A percentile compares a stretch with the other conserved stretches of the same genome.
Evolutionary conservation across 2,888 invertebrate species (phyloP).

Genomic region (Tricholauxania praeusta): DNA sequence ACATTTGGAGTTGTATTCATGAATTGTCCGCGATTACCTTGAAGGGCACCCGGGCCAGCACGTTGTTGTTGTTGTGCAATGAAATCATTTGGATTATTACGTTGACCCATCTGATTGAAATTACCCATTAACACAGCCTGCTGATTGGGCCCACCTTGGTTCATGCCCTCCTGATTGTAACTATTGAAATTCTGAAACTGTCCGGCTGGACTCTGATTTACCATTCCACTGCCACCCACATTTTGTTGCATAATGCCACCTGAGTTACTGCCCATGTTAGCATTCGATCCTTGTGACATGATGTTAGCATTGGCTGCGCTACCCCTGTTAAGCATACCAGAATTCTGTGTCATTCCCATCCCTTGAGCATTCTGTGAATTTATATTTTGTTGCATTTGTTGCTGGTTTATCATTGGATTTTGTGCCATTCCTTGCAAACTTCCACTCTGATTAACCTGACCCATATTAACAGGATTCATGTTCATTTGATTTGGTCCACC

Average conservation of each 20-base stretch:
- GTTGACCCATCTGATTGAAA: conserved; percentile 67
- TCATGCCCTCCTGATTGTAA: conserved; percentile 61
- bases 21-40: conserved; percentile 65
- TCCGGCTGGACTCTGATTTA: conserved; percentile 62
- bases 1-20: conserved; percentile 82
- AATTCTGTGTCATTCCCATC: conserved; percentile 57
- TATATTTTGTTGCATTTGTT: conserved; percentile 44
- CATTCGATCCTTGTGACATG: conserved; percentile 53
- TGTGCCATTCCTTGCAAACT: conserved; percentile 61
- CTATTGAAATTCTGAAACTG: conserved; percentile 76
- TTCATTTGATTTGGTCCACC: conserved; percentile 63
- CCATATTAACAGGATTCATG: conserved; percentile 70
- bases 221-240: conserved; percentile 58
- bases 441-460: conserved; percentile 66
- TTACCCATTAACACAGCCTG: conserved; percentile 63
- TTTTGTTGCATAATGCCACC: conserved; percentile 63
- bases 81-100: conserved; percentile 64
- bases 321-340: conserved; percentile 59
- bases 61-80: conserved; percentile 56
- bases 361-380: conserved; percentile 50
- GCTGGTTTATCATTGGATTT: conserved; percentile 58
- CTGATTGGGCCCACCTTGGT: conserved; percentile 64
- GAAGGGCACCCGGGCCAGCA: conserved; percentile 57
- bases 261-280: conserved; percentile 57
- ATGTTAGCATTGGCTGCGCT: conserved; percentile 45